Base-by-base conservation (phyloP, 2,113 vertebrate genomes). In the Natator depressus region DNA sequence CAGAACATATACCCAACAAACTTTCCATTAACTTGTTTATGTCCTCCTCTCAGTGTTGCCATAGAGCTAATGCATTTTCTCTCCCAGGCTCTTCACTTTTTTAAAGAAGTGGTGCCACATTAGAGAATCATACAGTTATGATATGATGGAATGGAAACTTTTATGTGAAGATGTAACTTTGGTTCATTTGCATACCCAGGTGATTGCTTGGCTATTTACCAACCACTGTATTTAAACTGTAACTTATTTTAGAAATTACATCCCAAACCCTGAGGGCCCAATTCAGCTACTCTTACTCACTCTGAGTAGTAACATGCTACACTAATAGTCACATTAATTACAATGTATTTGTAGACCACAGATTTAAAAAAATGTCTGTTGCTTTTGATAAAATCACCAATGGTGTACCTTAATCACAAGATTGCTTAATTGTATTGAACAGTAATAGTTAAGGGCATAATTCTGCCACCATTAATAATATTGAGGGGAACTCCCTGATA, bases 261-360 rank as follows among this genome's bases (percentile, higher is more conserved):
- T 20, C 9, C 16, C 29, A 49, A 49, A 49, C 46, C 10, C 25
- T 49, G 50, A 51, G 49, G 5, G 29, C 17, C 31, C 29, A 51
- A 4, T 51, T 80, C 75, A 50, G 47, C 49, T 49, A 31, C 29
- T 51, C 49, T 80, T 29, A 50, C 27, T 20, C 35, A 82, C 38
- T 76, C 65, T 72, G 47, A 89, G 54, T 1, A 90, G 42, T 93
- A 88, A 82, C 3, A 47, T 62, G 19, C 0, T 78, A 78, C 14
- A 75, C 5, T 79, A 53, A 69, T 8, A 90, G 16, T 62, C 46
- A 49, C 19, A 9, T 5, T 69, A 49, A 50, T 22, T 65, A 85
- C 42, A 82, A 1, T 0, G 0, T n/a, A 72, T 8, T 85, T 13
- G 2, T 13, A 90, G 79, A 57, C 9, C 2, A 46, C 22, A 90